A percentile compares a stretch with the other conserved stretches of the same genome.
These are phyloP conservation scores for Notamacropus eugenii DNA, from an alignment of 2,797 vertebrate genomes.

Conservation along the genomic window DNA sequence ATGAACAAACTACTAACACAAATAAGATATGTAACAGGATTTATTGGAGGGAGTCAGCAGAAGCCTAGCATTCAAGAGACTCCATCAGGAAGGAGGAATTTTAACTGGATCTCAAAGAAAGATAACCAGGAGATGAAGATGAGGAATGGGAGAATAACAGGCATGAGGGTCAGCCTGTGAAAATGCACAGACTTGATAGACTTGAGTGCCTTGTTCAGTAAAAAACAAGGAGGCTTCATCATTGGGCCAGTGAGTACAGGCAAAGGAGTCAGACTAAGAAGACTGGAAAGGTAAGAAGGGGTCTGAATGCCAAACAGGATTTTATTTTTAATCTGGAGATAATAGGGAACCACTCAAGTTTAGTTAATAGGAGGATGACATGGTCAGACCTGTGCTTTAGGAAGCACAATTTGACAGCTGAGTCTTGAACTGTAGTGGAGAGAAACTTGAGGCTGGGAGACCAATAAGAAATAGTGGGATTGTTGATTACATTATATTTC, in stretches of 20 bases:
- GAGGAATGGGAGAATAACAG: not conserved
- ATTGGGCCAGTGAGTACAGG: not conserved
- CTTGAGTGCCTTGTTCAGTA: not conserved
- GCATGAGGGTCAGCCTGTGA: not conserved
- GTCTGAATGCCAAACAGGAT: not conserved
- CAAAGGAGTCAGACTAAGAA: not conserved
- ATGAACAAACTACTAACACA: not conserved
- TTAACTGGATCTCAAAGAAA: too few relatives aligned
- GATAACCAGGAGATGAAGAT: not conserved
- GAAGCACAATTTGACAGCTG: not conserved
- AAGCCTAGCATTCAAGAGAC: not conserved
- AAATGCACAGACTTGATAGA: not conserved
- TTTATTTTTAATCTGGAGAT: not conserved
- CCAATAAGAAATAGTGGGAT: not conserved
- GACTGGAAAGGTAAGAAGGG: not conserved
- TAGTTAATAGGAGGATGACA: not conserved
- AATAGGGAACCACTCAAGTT: not conserved
- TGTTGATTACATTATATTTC: not conserved
- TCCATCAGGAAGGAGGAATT: too few relatives aligned
- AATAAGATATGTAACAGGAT: not conserved
- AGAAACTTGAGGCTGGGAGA: not conserved
- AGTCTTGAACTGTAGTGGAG: not conserved
- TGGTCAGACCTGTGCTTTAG: not conserved
- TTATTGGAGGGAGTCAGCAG: not conserved
- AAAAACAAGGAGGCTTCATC: not conserved